A percentile compares a stretch with the other conserved stretches of the same genome.
Evolutionary conservation across 2,888 invertebrate genomes (phyloP).

Genomic region (Lissocephala sabroskyi): DNA sequence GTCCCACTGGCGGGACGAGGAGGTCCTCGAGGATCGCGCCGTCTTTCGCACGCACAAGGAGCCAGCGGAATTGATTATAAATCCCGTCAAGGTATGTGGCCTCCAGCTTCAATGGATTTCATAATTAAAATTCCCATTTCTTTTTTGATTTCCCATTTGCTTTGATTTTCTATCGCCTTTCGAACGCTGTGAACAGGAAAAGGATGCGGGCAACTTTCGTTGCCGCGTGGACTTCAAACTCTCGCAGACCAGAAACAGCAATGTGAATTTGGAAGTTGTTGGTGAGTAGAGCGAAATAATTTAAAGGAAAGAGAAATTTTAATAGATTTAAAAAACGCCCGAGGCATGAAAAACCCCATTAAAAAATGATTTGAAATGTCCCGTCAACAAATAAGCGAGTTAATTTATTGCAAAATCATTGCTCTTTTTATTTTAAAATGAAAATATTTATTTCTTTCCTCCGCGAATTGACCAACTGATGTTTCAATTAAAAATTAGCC

Average conservation of each 20-base stretch:
- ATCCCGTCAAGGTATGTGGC: constrained; percentile 75
- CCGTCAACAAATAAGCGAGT: too few species aligned
- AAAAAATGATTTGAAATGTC: too few species aligned
- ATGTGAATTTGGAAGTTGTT: constrained; percentile 84
- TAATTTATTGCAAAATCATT: too few species aligned
- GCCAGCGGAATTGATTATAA: constrained; percentile 77
- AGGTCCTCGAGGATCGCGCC: constrained; percentile 76
- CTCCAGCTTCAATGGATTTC: constrained; percentile 32
- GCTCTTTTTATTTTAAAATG: neutral
- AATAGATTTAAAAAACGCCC: neutral
- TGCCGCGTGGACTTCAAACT: constrained; percentile 86
- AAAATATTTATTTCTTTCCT: neutral
- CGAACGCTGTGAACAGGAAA: constrained; percentile 74
- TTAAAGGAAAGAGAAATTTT: constrained; percentile 11
- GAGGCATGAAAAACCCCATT: too few species aligned
- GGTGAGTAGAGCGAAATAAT: constrained; percentile 75
- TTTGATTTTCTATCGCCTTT: neutral
- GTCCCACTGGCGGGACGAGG: constrained; percentile 77
- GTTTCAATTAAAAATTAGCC: too few species aligned
- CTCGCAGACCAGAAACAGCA: constrained; percentile 83
- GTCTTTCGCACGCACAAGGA: constrained; percentile 76
- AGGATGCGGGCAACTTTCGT: constrained; percentile 82
- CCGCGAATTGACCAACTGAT: too few species aligned
- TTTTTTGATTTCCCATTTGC: constrained; percentile 8
- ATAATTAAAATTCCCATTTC: constrained; percentile 35